Conservation (phyloP, 2,888 invertebrate genomes). For the Abrostola triplasia region DNA sequence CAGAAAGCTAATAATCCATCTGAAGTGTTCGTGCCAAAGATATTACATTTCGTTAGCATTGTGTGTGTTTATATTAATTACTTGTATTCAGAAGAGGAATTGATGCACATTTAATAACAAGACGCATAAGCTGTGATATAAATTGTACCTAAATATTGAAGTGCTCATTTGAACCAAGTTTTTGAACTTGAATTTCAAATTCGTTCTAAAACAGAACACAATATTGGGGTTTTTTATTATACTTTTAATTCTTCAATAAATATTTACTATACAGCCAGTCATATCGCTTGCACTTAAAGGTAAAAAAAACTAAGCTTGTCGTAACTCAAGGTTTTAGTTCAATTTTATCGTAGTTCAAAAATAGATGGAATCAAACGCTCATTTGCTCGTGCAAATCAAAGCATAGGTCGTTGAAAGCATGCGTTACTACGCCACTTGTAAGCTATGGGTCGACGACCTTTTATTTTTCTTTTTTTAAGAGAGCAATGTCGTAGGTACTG, state of each 20-base stretch:
- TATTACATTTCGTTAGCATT: slow-evolving; percentile 74
- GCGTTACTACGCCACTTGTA: slow-evolving; percentile 40
- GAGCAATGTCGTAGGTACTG: neutral
- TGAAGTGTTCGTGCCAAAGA: slow-evolving; percentile 66
- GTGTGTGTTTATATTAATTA: slow-evolving; percentile 74
- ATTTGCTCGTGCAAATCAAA: slow-evolving; percentile 27
- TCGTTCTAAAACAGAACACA: neutral
- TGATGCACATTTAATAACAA: slow-evolving; percentile 27
- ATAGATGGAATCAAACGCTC: slow-evolving; percentile 27
- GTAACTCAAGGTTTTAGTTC: neutral
- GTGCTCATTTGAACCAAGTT: neutral
- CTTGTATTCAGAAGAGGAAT: slow-evolving; percentile 31
- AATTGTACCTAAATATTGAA: neutral
- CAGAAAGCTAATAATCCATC: slow-evolving; percentile 54
- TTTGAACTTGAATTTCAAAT: neutral
- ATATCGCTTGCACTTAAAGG: neutral
- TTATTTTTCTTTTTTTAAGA: slow-evolving; percentile 17
- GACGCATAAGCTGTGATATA: neutral
- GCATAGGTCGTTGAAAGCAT: slow-evolving; percentile 29
- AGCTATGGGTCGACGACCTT: slow-evolving; percentile 34
- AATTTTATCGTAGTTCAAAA: slow-evolving; percentile 10
- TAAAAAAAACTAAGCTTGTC: neutral
- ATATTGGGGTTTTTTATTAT: too few relatives aligned
- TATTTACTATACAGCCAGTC: neutral
- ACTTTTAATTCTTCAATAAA: too few relatives aligned